Base-by-base conservation (phyloP, 30 jellyfish, hydroid and myxozoan species). In the Haliclystus octoradiatus region DNA sequence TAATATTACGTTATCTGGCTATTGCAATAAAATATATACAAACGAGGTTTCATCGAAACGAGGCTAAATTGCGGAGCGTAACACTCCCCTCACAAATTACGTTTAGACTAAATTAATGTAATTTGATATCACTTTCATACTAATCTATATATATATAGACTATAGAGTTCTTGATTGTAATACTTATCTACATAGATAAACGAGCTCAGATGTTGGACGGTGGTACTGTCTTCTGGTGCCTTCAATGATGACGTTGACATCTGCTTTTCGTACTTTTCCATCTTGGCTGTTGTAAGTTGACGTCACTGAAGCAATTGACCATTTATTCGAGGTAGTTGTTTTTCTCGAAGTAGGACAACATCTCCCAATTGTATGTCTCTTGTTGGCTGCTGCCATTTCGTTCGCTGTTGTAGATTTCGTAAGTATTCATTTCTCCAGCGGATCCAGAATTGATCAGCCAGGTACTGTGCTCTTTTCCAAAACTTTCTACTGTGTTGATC, bases 361-460 rank as follows among this genome's bases (percentile, higher is more conserved):
- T 70, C 81, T 33, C 70, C 77, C 2, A 15, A 30, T 29, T 70
- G 81, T 14, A 49, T 19, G 61, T 52, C 60, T 57, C 51, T 57
- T 19, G 9, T 9, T 7, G 66, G 63, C 26, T 72, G 66, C 24
- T 63, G 33, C 61, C 74, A 52, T 49, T 70, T 49, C 19, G 26
- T 31, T 28, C 77, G 74, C 26, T 26, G 75, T 70, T 49, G 75
- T 2, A 49, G 50, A 28, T 23, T 0, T 27, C 15, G 47, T 31
- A 52, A 34, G 40, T 70, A 70, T 76, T 70, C 81, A 66, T 51
- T 47, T 31, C 78, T 27, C 81, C 81, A 70, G 32, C 75, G 32
- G 14, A 52, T 25, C 79, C 83, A 72, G 40, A 72, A 72, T 27
- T 52, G 60, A 34, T 62, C 40, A 26, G 33, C 26, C 29, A 72